Conservation (phyloP, 2,888 invertebrate genomes). For the Leptogaster cylindrica region DNA sequence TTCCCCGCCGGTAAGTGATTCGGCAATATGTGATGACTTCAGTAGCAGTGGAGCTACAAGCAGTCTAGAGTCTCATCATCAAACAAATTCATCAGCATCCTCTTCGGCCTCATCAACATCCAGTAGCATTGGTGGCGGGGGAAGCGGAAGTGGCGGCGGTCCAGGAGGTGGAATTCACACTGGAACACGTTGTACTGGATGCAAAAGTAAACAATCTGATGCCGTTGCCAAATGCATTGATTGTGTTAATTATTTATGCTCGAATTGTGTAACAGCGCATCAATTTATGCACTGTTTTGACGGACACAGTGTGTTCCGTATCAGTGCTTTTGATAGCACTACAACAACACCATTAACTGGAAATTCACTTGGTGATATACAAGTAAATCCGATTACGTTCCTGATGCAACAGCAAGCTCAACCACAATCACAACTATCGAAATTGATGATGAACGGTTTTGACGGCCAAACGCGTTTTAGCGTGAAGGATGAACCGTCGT, state of each 20-base stretch:
- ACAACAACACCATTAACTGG: constrained; percentile 57
- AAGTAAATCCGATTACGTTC: constrained; percentile 55
- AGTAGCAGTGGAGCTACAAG: constrained; percentile 53
- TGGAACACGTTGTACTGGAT: constrained; percentile 87
- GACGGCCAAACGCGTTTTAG: constrained; percentile 44
- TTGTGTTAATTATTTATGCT: constrained; percentile 94
- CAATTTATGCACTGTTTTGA: constrained; percentile 99
- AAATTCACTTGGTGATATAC: constrained; percentile 46
- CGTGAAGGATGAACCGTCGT: constrained; percentile 42
- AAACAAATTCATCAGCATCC: constrained; percentile 58
- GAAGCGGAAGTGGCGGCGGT: constrained; percentile 66
- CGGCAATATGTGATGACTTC: constrained; percentile 79
- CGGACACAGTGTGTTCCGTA: constrained; percentile 83
- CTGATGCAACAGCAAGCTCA: constrained; percentile 50
- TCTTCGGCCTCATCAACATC: constrained; percentile 57
- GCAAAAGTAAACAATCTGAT: constrained; percentile 92
- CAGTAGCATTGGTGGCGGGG: constrained; percentile 64
- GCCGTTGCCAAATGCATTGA: constrained; percentile 96
- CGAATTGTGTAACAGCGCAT: constrained; percentile 98
- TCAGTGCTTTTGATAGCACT: constrained; percentile 51
- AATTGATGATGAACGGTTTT: constrained; percentile 51
- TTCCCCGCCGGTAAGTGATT: constrained; percentile 84
- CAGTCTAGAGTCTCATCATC: constrained; percentile 57
- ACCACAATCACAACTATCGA: constrained; percentile 57
- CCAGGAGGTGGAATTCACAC: constrained; percentile 58